Evolutionary conservation across 2,888 invertebrate genomes (phyloP), one percentile per base, ranked within the genome.

Genomic region (Tachina lurida): DNA sequence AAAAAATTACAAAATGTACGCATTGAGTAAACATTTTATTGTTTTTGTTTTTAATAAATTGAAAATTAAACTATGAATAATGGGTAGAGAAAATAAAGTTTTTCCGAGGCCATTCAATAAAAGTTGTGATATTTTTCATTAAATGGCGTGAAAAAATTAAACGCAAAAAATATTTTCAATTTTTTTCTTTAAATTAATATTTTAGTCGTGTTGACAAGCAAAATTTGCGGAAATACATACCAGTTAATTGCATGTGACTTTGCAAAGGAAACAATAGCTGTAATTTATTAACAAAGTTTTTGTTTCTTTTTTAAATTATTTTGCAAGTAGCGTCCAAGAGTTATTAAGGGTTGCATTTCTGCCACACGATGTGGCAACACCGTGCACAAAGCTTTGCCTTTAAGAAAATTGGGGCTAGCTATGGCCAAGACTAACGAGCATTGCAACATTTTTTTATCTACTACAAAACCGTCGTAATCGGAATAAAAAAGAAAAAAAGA

Each of bases 181-280:
- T 47, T 10, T n/a, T 52, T 49, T 52, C 41, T 41, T 43, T 62
- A 31, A 60, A 60, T 62, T 43, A 43, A 7, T 31, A 31, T 31
- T 5, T 31, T 7, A 31, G 31, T 19, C 7, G 52, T 43, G 12
- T 10, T 13, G 17, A 39, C 49, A 22, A 58, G n/a, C 7, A 71
- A 41, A 60, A 63, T 52, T 54, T 54, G 63, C 41, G 74, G 63
- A 75, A 52, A 43, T 63, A n/a, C n/a, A n/a, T n/a, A 63, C 15
- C n/a, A 13, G 22, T 52, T 22, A n/a, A 43, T 63, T 39, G 15
- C 62, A 41, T 62, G 62, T 8, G 49, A 62, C 41, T 52, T 60
- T 52, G 56, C 43, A 43, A 54, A 17, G 54, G 54, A 49, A 39
- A 52, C 19, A 54, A 56, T 56, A n/a, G 19, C 43, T 15, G n/a